Evolutionary conservation across 2,797 vertebrate species (phyloP).

Genomic region (Siniperca obscura): DNA sequence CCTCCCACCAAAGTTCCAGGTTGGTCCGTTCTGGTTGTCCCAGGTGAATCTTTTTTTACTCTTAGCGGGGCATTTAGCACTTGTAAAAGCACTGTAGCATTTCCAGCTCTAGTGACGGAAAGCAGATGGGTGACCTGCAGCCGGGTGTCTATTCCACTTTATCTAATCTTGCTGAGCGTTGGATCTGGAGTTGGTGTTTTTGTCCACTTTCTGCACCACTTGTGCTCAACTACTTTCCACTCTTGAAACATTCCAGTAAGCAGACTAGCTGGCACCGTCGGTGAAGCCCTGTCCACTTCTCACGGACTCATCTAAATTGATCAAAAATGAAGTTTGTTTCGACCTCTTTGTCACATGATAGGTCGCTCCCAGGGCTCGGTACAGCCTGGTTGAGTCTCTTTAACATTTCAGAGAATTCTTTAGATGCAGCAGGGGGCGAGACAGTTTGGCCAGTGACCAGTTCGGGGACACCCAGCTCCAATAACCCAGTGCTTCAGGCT

Average conservation of each 20-base stretch:
- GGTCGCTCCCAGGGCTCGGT: conserved; percentile 9
- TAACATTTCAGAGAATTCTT: conserved; percentile 72
- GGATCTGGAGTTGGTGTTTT: conserved; percentile 37
- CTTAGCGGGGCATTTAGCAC: conserved; percentile 85
- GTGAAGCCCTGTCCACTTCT: conserved; percentile 12
- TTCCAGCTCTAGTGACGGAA: conserved; percentile 42
- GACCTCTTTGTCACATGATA: rapidly evolving
- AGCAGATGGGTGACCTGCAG: conserved; percentile 22
- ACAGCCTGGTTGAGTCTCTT: conserved; percentile 45
- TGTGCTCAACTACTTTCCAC: conserved; percentile 46
- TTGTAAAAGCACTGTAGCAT: conserved; percentile 83
- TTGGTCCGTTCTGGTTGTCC: conserved; percentile 79
- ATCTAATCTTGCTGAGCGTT: conserved; percentile 45
- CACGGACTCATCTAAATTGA: conserved; percentile 20
- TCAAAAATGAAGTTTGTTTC: neutral
- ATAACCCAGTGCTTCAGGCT: conserved; percentile 52
- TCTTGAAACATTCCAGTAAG: conserved; percentile 80
- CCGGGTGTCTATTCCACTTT: conserved; percentile 47
- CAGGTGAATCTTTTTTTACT: conserved; percentile 71
- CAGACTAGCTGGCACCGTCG: conserved; percentile 48
- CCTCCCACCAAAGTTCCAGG: conserved; percentile 86
- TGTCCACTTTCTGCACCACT: conserved; percentile 39
- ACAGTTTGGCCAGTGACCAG: conserved; percentile 1
- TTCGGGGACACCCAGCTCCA: neutral
- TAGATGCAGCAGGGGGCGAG: neutral